Base-by-base conservation (phyloP, 2,888 invertebrate species). In the Pinctada fucata region DNA sequence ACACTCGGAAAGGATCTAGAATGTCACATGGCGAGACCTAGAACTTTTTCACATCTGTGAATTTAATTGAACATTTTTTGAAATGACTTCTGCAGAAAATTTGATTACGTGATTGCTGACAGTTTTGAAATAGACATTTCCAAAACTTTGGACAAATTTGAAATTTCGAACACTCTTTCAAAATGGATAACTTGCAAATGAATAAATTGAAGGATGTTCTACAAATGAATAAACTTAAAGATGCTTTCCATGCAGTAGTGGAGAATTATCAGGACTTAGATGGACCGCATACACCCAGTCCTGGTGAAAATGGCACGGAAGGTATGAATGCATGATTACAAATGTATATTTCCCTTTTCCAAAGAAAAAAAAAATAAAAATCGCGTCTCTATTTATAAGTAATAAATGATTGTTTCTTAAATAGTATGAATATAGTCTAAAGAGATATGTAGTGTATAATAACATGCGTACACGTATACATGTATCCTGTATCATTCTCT, bases 181-280 rank as follows among this genome's bases (percentile, higher is more conserved):
- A 31, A 31, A 31, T 31, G 31, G 31, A 31, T 31, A 31, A 31
- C 31, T 31, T 31, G 1, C 31, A 31, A 31, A 31, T 31, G 31
- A 31, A 31, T 31, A 31, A 31, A 31, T 31, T 31, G 31, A 31
- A 31, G 31, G 31, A 31, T 31, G 13, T 10, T 58, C 13, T 58
- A 13, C 78, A 79, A 8, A 58, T 84, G 70, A 81, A 77, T 64
- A 85, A 83, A 72, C 82, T 88, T 31, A 82, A 84, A 70, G 83
- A 81, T 52, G 83, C 86, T 72, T 87, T 86, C 74, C 85, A 85
- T 65, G 83, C 83, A 47, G 79, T 86, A 76, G 83, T 85, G 73
- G 84, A 88, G 72, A 87, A 87, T 75, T 88, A 88, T 69, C 81
- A 87, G 72, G 86, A 88, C 72, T 72, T 88, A 69, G 85, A 88